Evolutionary conservation across 2,797 vertebrate species (phyloP).

Genomic region (Acanthurus lineatus): DNA sequence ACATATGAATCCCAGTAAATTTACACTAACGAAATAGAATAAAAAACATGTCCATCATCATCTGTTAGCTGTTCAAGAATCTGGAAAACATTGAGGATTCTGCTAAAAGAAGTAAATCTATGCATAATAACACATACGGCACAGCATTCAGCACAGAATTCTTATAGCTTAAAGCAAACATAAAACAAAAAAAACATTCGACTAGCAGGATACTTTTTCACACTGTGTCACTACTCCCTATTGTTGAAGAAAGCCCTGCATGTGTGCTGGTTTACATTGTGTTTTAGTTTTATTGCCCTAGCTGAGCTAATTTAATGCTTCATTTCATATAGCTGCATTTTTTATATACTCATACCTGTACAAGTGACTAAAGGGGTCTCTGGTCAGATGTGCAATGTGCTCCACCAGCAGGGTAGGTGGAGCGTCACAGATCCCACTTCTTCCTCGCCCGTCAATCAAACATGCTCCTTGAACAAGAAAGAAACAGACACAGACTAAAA

Average conservation of each 20-base stretch:
- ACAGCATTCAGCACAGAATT: neutral
- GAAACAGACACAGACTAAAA: constrained; percentile 37
- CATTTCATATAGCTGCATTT: neutral
- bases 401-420: constrained; percentile 78
- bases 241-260: too few species aligned
- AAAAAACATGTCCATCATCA: neutral
- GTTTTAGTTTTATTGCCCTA: neutral
- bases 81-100: neutral
- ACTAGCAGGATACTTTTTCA: too few species aligned
- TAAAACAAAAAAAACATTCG: neutral
- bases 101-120: neutral
- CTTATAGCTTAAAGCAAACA: neutral
- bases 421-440: constrained; percentile 81
- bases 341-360: constrained; percentile 67
- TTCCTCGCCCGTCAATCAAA: constrained; percentile 76
- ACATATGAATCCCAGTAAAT: neutral
- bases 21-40: neutral
- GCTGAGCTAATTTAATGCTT: neutral
- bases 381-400: constrained; percentile 73
- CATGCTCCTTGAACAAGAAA: constrained; percentile 75
- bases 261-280: neutral
- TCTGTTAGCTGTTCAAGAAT: neutral
- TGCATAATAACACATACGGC: neutral
- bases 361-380: constrained; percentile 67
- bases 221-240: too few species aligned